These are phyloP conservation scores for Lates calcarifer DNA, from an alignment of 2,113 vertebrate genomes.

Conservation along the genomic window DNA sequence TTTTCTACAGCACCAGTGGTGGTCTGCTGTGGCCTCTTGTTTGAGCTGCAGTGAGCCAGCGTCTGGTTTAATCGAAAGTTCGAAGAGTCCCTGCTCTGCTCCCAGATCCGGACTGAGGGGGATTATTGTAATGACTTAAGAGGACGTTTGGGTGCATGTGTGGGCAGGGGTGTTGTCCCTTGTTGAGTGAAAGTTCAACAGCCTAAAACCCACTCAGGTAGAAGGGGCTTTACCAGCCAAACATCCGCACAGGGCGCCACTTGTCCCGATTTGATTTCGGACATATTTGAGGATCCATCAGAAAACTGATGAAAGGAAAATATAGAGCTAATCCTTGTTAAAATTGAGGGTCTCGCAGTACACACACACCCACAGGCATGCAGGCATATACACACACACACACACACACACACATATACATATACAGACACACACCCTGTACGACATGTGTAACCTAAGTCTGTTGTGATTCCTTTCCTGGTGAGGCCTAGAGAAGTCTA, in stretches of 20 bases:
- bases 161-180: constrained; percentile 67
- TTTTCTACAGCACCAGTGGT: constrained; percentile 54
- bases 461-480: constrained; percentile 84
- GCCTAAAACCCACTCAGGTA: constrained; percentile 64
- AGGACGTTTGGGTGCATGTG: constrained; percentile 33
- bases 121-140: constrained; percentile 77
- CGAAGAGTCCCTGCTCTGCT: constrained; percentile 38
- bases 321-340: constrained; percentile 84
- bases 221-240: constrained; percentile 74
- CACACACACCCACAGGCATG: constrained; percentile 58
- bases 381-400: constrained; percentile 19
- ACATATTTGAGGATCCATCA: constrained; percentile 80
- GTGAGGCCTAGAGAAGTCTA: constrained; percentile 79
- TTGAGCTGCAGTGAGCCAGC: constrained; percentile 53
- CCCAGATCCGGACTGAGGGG: constrained; percentile 66
- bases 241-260: constrained; percentile 84
- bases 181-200: constrained; percentile 74
- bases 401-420: constrained; percentile 35
- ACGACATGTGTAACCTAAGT: constrained; percentile 86
- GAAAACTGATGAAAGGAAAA: constrained; percentile 87
- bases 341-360: constrained; percentile 68
- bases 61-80: constrained; percentile 69
- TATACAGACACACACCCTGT: constrained; percentile 71
- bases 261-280: constrained; percentile 83
- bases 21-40: constrained; percentile 65